Conservation (phyloP, 2,113 vertebrate species). For the Chascanopsetta lugubris region DNA sequence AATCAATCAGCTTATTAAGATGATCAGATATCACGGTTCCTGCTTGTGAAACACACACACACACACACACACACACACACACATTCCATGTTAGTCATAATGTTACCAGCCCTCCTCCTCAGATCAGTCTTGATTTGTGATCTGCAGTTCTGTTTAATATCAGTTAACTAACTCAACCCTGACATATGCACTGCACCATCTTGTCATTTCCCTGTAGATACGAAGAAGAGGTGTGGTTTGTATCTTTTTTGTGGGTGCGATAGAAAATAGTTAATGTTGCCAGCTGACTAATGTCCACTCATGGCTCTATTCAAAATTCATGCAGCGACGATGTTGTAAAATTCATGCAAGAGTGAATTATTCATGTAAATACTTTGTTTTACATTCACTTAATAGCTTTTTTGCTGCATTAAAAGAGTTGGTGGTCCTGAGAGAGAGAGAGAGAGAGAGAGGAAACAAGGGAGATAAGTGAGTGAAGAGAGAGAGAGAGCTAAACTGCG, state of each 20-base stretch:
- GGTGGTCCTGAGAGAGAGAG: neutral
- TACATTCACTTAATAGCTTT: neutral
- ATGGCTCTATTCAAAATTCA: constrained; percentile 5
- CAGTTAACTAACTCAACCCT: neutral
- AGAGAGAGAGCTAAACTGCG: no score
- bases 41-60: constrained; percentile 6
- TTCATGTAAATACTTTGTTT: constrained; percentile 18
- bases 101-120: constrained; percentile 12
- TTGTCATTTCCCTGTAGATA: neutral
- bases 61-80: constrained; percentile 20
- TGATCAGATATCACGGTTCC: constrained; percentile 32
- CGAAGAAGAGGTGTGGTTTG: neutral
- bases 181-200: neutral
- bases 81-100: constrained; percentile 11
- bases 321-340: neutral
- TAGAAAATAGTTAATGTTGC: neutral
- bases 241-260: neutral
- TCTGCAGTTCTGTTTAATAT: constrained; percentile 26
- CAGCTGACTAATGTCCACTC: neutral
- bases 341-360: constrained; percentile 14
- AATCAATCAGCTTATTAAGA: constrained; percentile 58
- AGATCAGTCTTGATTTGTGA: constrained; percentile 24
- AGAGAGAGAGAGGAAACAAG: neutral
- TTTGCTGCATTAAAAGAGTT: neutral
- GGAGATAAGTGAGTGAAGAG: neutral